phyloP scores from a whole-genome alignment of 1,140 invertebrate species.

The Probaryconus sp. region DNA sequence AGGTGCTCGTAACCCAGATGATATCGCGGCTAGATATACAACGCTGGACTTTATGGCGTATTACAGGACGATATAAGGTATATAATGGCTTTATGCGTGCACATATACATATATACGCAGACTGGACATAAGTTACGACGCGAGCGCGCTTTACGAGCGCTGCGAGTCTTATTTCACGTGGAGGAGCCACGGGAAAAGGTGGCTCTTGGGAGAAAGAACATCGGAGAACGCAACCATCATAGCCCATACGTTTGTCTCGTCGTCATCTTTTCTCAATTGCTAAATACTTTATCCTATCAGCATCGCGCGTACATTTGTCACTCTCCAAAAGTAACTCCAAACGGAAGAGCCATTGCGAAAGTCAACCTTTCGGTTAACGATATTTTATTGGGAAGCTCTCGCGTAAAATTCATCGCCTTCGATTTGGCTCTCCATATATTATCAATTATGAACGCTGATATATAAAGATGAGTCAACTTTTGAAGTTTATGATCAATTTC shows the following conservation, averaged over 20 bases:
- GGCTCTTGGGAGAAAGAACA: conserved; percentile 9
- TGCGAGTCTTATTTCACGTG: conserved; percentile 63
- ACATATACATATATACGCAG: conserved; percentile 31
- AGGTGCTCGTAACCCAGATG: conserved; percentile 72
- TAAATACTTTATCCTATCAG: conserved; percentile 44
- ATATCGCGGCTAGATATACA: conserved; percentile 73
- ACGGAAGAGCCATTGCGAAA: conserved; percentile 5
- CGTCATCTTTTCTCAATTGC: conserved; percentile 37
- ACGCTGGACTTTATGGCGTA: conserved; percentile 71
- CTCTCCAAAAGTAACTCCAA: conserved; percentile 9
- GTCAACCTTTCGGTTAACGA: background rate
- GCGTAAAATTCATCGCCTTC: background rate
- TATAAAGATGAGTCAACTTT: conserved; percentile 22
- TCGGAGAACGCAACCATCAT: conserved; percentile 1
- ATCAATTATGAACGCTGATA: conserved; percentile 15
- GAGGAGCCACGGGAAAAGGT: conserved; percentile 26
- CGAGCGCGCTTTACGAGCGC: conserved; percentile 64
- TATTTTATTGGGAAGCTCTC: conserved; percentile 12
- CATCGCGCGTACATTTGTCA: conserved; percentile 14
- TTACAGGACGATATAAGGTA: conserved; percentile 71
- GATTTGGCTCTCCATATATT: conserved; percentile 11
- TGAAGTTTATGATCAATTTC: conserved; percentile 33
- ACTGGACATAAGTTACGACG: conserved; percentile 66
- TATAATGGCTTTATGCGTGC: conserved; percentile 72
- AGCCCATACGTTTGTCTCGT: conserved; percentile 7